Percentiles rank a stretch among this genome's conserved stretches.
These are phyloP conservation scores for Ashinkailepas kermadecensis DNA, from an alignment of 2,888 invertebrate genomes.

Conservation along the genomic window DNA sequence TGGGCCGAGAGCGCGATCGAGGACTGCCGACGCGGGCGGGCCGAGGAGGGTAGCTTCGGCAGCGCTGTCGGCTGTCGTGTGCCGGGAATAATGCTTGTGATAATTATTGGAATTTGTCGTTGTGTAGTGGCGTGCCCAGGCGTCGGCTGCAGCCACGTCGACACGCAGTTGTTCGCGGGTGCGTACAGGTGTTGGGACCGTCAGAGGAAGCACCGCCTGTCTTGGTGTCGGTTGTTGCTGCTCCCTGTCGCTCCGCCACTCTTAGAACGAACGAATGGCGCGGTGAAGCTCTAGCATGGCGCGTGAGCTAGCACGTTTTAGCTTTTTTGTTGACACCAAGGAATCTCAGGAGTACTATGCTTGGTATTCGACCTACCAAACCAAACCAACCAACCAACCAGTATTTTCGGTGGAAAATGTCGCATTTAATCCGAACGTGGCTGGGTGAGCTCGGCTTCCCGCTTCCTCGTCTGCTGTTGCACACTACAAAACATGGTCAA, in stretches of 20 bases:
- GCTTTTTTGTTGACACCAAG: constrained; percentile 12
- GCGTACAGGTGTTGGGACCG: neutral
- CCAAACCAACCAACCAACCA: neutral
- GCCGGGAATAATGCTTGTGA: constrained; percentile 11
- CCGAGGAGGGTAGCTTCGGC: neutral
- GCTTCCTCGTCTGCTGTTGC: neutral
- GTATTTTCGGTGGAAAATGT: constrained; percentile 2
- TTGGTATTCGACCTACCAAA: neutral
- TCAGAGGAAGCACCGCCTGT: neutral
- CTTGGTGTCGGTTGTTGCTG: neutral
- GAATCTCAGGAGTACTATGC: constrained; percentile 1
- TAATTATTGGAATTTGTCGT: neutral
- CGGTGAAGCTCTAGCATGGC: neutral
- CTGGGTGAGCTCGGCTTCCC: neutral
- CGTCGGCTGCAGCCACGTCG: neutral
- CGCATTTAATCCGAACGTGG: neutral
- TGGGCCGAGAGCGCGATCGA: neutral
- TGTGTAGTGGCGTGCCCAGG: neutral
- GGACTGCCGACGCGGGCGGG: constrained; percentile 1
- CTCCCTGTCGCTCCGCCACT: neutral
- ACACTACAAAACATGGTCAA: neutral
- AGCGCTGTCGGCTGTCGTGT: neutral
- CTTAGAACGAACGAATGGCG: too few species aligned
- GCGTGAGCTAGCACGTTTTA: neutral
- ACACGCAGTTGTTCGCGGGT: neutral